Base-by-base conservation (phyloP, 2,888 invertebrate genomes). In the Drosophila flavopinicola region DNA sequence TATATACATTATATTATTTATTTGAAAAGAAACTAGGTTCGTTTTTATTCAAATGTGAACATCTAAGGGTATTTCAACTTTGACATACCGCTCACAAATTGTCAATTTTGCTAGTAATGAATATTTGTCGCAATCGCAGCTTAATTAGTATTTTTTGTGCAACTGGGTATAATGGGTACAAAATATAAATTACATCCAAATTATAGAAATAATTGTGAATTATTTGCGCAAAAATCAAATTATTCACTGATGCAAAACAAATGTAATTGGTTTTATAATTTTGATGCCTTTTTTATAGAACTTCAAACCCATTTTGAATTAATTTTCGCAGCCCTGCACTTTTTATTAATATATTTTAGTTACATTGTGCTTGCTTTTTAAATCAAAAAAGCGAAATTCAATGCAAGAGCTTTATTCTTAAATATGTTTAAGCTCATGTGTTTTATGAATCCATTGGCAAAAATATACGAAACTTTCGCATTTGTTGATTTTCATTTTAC, bases 101-200 rank as follows among this genome's bases (percentile, higher is more conserved):
- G 23, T 5, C 9, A 6, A 23, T 13, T 6, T 23, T 30, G 11
- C n/a, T 32, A 48, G 44, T 51, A 37, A 29, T 56, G 10, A 11
- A 13, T 37, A 42, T 53, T 54, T 37, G 45, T 63, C 30, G 20
- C 45, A 59, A 35, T 63, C 48, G 35, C 63, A 60, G 49, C 38
- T 48, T 64, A 78, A 78, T 78, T 82, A 64, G 56, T 67, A 20
- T 49, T 61, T 45, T 24, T 49, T n/a, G 13, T 25, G 9, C 11
- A 44, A 58, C 10, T 15, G 30, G 24, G 1, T 30, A 24, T 7
- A 13, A 17, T 30, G 35, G 33, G 6, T 10, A 5, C 4, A 35
- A 71, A 75, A 73, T 78, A 73, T 78, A 58, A 63, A 69, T 75
- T 72, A 44, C 51, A 66, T 42, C 63, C 37, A 42, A 66, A 73